phyloP scores from a whole-genome alignment of 2,797 vertebrate genomes.

The Emys orbicularis region DNA sequence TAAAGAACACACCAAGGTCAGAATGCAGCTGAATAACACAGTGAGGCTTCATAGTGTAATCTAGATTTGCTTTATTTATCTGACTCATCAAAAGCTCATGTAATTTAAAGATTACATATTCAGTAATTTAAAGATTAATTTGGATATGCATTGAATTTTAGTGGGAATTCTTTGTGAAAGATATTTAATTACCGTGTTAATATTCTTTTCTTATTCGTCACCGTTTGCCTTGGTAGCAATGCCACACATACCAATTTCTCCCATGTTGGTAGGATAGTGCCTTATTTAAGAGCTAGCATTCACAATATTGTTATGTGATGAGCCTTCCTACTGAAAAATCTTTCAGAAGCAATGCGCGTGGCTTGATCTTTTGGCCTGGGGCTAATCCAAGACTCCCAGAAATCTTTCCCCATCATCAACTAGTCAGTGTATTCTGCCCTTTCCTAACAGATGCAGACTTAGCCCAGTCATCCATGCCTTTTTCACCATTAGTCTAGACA shows the following conservation, averaged over 20 bases:
- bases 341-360: neutral
- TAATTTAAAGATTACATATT: slow-evolving; percentile 43
- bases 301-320: neutral
- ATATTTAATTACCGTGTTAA: neutral
- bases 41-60: slow-evolving; percentile 46
- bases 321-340: neutral
- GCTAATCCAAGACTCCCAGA: neutral
- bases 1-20: slow-evolving; percentile 83
- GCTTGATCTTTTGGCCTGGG: neutral
- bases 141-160: slow-evolving; percentile 6
- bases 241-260: neutral
- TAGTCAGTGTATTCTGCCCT: neutral
- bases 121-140: slow-evolving; percentile 41
- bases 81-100: slow-evolving; percentile 47
- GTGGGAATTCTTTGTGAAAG: neutral
- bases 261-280: neutral
- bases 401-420: neutral
- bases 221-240: neutral
- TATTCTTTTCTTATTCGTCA: slow-evolving; percentile 22
- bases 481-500: neutral
- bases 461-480: neutral
- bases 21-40: slow-evolving; percentile 62
- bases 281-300: neutral
- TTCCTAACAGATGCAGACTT: neutral
- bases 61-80: slow-evolving; percentile 48